phyloP scores from a whole-genome alignment of 2,113 vertebrate genomes.

The Tonatia bakeri region DNA sequence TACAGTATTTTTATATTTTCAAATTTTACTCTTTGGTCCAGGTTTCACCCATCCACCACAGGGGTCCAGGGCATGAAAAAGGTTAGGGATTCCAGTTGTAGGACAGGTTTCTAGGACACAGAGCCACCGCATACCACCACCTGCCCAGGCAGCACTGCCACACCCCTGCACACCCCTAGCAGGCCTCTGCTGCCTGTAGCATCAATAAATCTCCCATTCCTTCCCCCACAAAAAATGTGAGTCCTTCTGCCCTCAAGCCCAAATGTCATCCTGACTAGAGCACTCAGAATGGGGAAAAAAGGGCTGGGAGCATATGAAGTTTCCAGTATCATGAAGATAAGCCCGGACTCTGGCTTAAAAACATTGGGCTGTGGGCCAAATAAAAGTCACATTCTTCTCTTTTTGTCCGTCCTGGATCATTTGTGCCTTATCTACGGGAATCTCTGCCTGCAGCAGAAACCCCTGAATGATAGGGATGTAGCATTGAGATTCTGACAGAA shows the following conservation, averaged over 20 bases:
- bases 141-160: background rate
- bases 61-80: background rate
- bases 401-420: conserved; percentile 23
- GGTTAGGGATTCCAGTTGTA: background rate
- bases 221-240: background rate
- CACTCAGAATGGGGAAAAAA: background rate
- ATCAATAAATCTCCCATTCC: background rate
- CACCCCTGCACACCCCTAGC: background rate
- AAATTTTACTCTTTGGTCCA: background rate
- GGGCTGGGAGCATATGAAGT: conserved; percentile 23
- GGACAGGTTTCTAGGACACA: background rate
- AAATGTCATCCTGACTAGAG: background rate
- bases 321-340: conserved; percentile 20
- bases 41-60: background rate
- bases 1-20: background rate
- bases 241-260: background rate
- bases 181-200: background rate
- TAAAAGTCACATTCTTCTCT: conserved; percentile 14
- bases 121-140: background rate
- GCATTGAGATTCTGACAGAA: background rate
- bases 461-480: background rate
- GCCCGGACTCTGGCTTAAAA: background rate
- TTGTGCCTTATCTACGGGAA: background rate
- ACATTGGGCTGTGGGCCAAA: conserved; percentile 9
- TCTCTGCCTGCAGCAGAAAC: background rate